Evolutionary conservation across 2,797 vertebrate species (phyloP), one percentile per base, ranked within the genome.

Genomic region (Myotis vivesi): DNA sequence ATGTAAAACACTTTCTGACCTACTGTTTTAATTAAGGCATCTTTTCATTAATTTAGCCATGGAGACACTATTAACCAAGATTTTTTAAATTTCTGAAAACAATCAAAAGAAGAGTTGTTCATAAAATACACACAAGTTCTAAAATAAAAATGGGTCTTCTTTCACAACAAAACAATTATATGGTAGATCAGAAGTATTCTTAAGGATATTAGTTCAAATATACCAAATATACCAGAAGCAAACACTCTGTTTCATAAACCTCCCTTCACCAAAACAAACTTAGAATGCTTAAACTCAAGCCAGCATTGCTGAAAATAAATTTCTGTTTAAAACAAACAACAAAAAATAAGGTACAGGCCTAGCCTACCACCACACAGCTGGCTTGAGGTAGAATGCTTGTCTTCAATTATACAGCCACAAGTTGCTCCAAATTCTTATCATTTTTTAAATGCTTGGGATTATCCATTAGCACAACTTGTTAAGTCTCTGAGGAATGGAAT

Each of bases 401-500:
- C 57, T 87, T 88, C 55, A 55, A 33, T 30, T 25, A 59, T 23
- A 22, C 2, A 23, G 53, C n/a, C 36, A 30, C 19, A 1, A 68
- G 22, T 69, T 68, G 16, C 25, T 89, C 36, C 46, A 75, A 77
- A 66, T 79, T 76, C 55, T 91, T 79, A 51, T 46, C 55, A 28
- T 55, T 85, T 92, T 81, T 85, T 62, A 64, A 93, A 59, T 66
- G 49, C 44, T 80, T 88, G 53, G 19, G 11, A 41, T 88, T 82
- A 69, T 49, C 36, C 33, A 68, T 83, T 49, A 85, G 41, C 15
- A 33, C 19, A 66, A 41, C 38, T 41, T 41, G 82, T 71, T 68
- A 92, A 83, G 41, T 86, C 62, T 36, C 77, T 73, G 36, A 93
- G 44, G 64, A 89, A 95, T 83, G 64, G 33, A 92, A 88, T 23